Percentiles rank a stretch among this genome's conserved stretches.
Conservation (phyloP, 2,113 vertebrate species). For the Rhinolophus sinicus region DNA sequence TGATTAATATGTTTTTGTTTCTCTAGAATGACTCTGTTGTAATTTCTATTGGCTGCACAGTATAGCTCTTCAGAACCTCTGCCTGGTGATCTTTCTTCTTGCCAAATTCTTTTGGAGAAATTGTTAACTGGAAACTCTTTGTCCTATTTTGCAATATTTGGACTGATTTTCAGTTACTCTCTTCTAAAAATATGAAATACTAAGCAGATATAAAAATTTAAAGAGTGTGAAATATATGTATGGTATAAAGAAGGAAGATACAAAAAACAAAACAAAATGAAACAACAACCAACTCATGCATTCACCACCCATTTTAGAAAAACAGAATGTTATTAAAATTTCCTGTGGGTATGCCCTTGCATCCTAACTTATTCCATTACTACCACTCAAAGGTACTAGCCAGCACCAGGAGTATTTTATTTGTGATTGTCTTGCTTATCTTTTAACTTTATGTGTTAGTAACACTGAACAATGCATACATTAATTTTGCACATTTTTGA, state of each 20-base stretch:
- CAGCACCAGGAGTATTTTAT: background rate
- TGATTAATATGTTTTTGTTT: conserved; percentile 72
- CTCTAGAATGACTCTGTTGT: conserved; percentile 66
- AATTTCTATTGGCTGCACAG: conserved; percentile 39
- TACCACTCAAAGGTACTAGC: background rate
- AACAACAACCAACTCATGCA: background rate
- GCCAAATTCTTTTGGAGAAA: conserved; percentile 62
- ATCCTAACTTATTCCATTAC: background rate
- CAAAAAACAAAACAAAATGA: background rate
- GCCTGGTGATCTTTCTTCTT: conserved; percentile 41
- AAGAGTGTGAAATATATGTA: background rate
- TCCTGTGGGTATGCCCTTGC: background rate
- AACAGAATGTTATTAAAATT: background rate
- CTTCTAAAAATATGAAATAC: conserved; percentile 35
- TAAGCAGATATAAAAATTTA: background rate
- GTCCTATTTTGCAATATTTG: conserved; percentile 67
- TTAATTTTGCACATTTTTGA: background rate
- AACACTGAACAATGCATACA: background rate
- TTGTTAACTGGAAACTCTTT: conserved; percentile 57
- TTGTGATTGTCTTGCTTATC: background rate
- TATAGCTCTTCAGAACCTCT: conserved; percentile 50
- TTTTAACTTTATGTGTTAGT: background rate
- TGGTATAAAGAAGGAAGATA: background rate
- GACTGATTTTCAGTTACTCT: background rate
- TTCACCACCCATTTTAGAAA: background rate